Evolutionary conservation across 2,797 vertebrate species (phyloP), one percentile per base, ranked within the genome.

Genomic region (Amblyraja radiata): DNA sequence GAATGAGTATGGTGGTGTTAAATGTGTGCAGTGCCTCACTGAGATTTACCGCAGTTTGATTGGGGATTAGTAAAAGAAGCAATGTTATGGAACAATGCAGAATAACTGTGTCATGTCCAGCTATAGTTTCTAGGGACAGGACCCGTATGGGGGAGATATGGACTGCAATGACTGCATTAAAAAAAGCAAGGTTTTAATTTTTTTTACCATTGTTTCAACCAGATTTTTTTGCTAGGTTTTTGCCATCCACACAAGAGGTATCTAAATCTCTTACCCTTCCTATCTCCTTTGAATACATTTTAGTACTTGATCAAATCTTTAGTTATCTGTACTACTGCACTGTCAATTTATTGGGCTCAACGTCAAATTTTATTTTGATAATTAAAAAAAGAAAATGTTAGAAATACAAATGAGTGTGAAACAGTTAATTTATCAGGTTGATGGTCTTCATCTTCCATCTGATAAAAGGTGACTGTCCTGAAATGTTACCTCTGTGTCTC

Each of bases 1-100:
- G 61, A 88, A 88, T 88, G 84, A 88, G n/a, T 63, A 23, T 88
- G 84, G 13, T 88, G 84, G 84, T 36, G 65, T 88, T 65, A 32
- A 25, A 68, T 88, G 84, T 68, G 10, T 68, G 65, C 61, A 36
- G 61, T 68, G n/a, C 28, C 84, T 68, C 1, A 1, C 84, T 68
- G 84, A 65, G 61, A 88, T 68, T 88, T 36, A 68, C n/a, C 10
- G 10, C 6, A 58, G 25, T 86, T 86, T 86, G 14, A 63, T 63
- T 68, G 84, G 84, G n/a, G n/a, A 68, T 88, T 68, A 68, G 28
- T 11, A 58, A 5, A 63, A 63, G n/a, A 63, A 88, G 28, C n/a
- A 63, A 63, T 6, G 61, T 54, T 83, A n/a, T 86, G 46, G 54
- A 84, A 61, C 25, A 61, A 11, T 84, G 54, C 81, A 28, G 23